A percentile compares a stretch with the other conserved stretches of the same genome.
These are phyloP conservation scores for Cryptomyrus ogoouensis DNA, from an alignment of 2,113 vertebrate genomes.

Conservation along the genomic window DNA sequence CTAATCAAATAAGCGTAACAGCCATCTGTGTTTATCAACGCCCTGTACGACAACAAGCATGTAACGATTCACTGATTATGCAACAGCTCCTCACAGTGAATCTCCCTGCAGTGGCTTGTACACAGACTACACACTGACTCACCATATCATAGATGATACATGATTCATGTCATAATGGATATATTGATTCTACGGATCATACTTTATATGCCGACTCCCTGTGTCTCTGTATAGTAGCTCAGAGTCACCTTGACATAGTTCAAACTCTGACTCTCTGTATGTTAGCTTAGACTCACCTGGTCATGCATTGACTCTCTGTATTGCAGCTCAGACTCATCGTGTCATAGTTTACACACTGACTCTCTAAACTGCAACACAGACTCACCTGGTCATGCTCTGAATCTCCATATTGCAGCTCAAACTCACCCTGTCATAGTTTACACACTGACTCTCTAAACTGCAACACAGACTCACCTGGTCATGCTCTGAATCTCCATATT, in stretches of 20 bases:
- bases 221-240: background rate
- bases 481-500: background rate
- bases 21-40: background rate
- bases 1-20: conserved; percentile 14
- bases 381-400: background rate
- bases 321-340: too few species aligned
- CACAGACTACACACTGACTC: background rate
- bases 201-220: background rate
- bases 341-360: background rate
- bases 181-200: background rate
- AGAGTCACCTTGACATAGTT: background rate
- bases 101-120: background rate
- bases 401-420: background rate
- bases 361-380: background rate
- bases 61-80: background rate
- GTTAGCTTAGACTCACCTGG: background rate
- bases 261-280: background rate
- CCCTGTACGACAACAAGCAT: background rate
- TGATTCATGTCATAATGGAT: background rate
- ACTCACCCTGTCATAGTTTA: background rate
- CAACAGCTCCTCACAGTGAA: background rate
- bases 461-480: background rate
- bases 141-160: background rate
- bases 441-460: background rate
- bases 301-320: background rate